These are phyloP conservation scores for Gymnosoma rotundatum DNA, from an alignment of 2,888 invertebrate genomes.

Conservation along the genomic window DNA sequence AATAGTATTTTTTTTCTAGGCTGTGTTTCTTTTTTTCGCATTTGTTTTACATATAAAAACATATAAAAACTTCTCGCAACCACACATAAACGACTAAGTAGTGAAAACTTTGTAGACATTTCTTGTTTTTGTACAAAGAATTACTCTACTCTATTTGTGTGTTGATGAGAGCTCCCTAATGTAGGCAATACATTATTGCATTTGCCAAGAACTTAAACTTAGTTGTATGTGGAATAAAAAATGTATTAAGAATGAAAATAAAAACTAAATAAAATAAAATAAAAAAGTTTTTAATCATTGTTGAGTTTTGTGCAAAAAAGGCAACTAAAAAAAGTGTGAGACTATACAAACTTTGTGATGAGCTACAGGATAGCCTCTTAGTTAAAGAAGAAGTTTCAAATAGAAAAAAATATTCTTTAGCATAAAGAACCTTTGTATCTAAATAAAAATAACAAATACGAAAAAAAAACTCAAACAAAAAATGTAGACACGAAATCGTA, in stretches of 20 bases:
- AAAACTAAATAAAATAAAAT: constrained; percentile 11
- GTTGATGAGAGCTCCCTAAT: constrained; percentile 54
- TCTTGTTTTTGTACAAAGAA: constrained; percentile 16
- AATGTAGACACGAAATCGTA: no score
- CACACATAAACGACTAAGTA: constrained; percentile 32
- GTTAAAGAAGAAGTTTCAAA: neutral
- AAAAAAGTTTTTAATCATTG: constrained; percentile 54
- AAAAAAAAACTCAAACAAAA: no score
- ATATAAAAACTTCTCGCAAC: constrained; percentile 10
- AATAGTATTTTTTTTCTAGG: constrained; percentile 13
- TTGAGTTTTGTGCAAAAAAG: constrained; percentile 24
- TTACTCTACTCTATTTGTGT: constrained; percentile 24
- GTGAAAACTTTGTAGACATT: constrained; percentile 66
- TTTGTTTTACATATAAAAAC: neutral
- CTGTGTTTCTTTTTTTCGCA: neutral
- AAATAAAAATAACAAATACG: no score
- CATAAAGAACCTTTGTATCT: no score
- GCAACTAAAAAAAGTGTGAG: constrained; percentile 1
- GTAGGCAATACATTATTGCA: constrained; percentile 55
- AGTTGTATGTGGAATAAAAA: constrained; percentile 37
- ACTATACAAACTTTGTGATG: neutral
- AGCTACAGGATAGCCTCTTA: constrained; percentile 4
- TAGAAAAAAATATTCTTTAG: neutral
- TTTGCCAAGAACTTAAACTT: constrained; percentile 30
- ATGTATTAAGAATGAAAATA: constrained; percentile 1